These are phyloP conservation scores for Triplophysa yarkandensis DNA, from an alignment of 2,797 vertebrate genomes.

Conservation along the genomic window DNA sequence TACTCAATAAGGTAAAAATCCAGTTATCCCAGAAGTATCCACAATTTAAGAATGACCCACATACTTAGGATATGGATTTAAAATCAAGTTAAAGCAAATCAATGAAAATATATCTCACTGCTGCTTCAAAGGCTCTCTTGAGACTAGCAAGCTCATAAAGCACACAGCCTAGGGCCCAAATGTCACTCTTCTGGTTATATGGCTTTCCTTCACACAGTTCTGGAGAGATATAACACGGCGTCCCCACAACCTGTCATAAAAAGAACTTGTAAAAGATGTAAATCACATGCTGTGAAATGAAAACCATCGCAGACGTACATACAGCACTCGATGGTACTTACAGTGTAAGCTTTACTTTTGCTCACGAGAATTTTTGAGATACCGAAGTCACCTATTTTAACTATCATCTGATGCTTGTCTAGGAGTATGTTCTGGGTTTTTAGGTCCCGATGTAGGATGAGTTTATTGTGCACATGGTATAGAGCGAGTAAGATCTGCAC, in stretches of 20 bases:
- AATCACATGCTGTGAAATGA: background rate
- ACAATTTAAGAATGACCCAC: too few species aligned
- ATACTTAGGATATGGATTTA: too few species aligned
- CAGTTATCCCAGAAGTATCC: too few species aligned
- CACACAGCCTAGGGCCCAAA: conserved; percentile 97
- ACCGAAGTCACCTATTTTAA: conserved; percentile 97
- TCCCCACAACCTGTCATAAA: conserved; percentile 90
- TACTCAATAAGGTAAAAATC: too few species aligned
- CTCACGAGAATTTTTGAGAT: conserved; percentile 99
- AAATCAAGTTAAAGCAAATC: conserved; percentile 2
- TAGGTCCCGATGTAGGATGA: conserved; percentile 95
- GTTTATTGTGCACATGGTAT: conserved; percentile 96
- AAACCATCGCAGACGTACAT: background rate
- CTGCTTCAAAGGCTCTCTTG: conserved; percentile 97
- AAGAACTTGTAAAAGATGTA: conserved; percentile 14
- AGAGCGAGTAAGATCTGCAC: conserved; percentile 95
- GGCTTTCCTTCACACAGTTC: conserved; percentile 98
- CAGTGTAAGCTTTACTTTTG: conserved; percentile 99
- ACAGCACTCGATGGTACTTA: conserved; percentile 61
- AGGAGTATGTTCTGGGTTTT: conserved; percentile 99
- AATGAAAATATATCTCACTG: conserved; percentile 74
- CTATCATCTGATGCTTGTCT: conserved; percentile 96
- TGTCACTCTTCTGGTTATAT: conserved; percentile 99
- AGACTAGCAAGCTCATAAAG: conserved; percentile 96
- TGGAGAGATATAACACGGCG: conserved; percentile 96